These are phyloP conservation scores for Apeira syringaria DNA, from an alignment of 2,888 invertebrate species.

Conservation along the genomic window DNA sequence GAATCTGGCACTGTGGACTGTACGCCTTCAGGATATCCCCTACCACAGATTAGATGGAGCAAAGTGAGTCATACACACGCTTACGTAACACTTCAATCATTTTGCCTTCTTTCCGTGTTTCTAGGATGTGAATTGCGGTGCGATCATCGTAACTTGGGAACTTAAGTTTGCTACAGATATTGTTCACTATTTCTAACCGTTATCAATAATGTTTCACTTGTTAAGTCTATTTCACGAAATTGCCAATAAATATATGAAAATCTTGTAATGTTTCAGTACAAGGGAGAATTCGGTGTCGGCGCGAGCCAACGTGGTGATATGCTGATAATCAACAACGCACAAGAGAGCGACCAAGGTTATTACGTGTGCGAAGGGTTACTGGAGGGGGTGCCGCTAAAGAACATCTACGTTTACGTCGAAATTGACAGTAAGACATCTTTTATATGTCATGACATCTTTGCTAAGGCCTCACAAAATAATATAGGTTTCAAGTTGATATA, in stretches of 20 bases:
- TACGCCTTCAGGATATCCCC: slow-evolving; percentile 88
- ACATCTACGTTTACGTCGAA: slow-evolving; percentile 89
- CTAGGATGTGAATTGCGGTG: too few relatives aligned
- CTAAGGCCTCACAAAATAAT: too few relatives aligned
- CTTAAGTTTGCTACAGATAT: too few relatives aligned
- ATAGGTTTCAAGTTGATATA: too few relatives aligned
- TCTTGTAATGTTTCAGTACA: slow-evolving; percentile 50
- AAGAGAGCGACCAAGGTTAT: slow-evolving; percentile 90
- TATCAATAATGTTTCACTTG: too few relatives aligned
- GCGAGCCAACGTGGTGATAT: slow-evolving; percentile 86
- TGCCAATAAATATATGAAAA: too few relatives aligned
- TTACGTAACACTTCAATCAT: too few relatives aligned
- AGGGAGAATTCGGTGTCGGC: slow-evolving; percentile 80
- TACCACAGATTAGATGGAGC: slow-evolving; percentile 92
- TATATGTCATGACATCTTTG: too few relatives aligned
- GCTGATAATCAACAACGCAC: slow-evolving; percentile 86
- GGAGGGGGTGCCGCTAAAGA: slow-evolving; percentile 80
- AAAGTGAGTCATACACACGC: slow-evolving; percentile 72
- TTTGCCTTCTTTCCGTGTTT: too few relatives aligned
- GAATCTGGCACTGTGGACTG: slow-evolving; percentile 87
- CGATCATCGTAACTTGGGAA: too few relatives aligned
- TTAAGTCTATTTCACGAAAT: too few relatives aligned
- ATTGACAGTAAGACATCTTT: slow-evolving; percentile 94
- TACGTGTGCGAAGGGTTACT: slow-evolving; percentile 91
- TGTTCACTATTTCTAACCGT: too few relatives aligned